phyloP scores from a whole-genome alignment of 2,113 vertebrate species.

The Orthonyx spaldingii region DNA sequence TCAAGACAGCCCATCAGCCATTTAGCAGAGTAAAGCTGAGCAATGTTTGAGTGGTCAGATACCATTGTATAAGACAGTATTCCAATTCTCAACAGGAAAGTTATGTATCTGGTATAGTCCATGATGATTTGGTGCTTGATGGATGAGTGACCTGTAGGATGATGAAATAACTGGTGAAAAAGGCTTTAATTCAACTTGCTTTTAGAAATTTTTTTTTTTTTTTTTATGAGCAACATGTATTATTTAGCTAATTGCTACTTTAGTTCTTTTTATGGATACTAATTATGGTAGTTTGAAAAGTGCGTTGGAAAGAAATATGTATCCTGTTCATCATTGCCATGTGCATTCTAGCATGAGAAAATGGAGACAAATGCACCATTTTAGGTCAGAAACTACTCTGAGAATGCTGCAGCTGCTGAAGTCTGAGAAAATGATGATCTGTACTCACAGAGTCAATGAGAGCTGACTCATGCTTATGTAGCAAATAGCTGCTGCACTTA shows the following conservation, averaged over 20 bases:
- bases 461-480: constrained; percentile 14
- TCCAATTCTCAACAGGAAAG: not conserved
- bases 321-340: not conserved
- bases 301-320: not conserved
- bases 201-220: constrained; percentile 15
- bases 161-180: not conserved
- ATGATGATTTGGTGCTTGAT: not conserved
- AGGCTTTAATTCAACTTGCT: not conserved
- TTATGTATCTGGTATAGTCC: not conserved
- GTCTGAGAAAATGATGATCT: not conserved
- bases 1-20: not conserved
- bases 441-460: not conserved
- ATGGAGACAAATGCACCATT: not conserved
- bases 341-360: not conserved
- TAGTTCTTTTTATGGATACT: not conserved
- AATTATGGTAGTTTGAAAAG: not conserved
- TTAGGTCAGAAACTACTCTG: not conserved
- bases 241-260: constrained; percentile 48
- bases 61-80: not conserved
- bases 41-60: not conserved
- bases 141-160: not conserved
- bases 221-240: constrained; percentile 9
- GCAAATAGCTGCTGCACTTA: not conserved
- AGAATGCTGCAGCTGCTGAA: not conserved
- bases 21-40: not conserved